These are phyloP conservation scores for Chauna torquata DNA, from an alignment of 2,113 vertebrate species.

Conservation along the genomic window DNA sequence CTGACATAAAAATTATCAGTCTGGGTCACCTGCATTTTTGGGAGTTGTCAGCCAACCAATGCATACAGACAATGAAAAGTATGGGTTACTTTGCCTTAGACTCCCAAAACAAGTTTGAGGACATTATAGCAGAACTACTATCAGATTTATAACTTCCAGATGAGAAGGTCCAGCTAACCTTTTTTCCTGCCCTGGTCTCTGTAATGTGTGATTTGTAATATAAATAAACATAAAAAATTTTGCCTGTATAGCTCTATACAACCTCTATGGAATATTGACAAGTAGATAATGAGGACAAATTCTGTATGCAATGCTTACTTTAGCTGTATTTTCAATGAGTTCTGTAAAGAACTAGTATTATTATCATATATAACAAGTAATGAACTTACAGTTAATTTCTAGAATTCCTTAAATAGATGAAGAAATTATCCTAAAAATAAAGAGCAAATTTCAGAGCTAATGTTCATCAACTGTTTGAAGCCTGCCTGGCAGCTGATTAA, in stretches of 20 bases:
- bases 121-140: neutral
- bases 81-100: neutral
- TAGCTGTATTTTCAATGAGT: neutral
- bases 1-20: neutral
- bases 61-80: neutral
- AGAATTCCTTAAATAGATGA: slow-evolving; percentile 49
- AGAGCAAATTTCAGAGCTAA: neutral
- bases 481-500: neutral
- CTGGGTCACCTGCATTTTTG: neutral
- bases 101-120: neutral
- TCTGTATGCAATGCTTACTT: slow-evolving; percentile 6
- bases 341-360: neutral
- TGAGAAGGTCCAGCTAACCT: neutral
- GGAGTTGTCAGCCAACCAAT: neutral
- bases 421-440: slow-evolving; percentile 45
- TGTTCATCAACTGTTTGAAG: neutral
- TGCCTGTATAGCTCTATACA: neutral
- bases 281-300: neutral
- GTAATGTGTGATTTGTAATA: neutral
- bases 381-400: slow-evolving; percentile 32
- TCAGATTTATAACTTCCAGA: neutral
- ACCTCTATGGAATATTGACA: neutral
- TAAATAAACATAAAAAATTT: neutral
- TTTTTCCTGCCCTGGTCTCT: neutral
- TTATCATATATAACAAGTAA: neutral